Conservation (phyloP, 2,797 vertebrate genomes). For the Dipus sagitta region DNA sequence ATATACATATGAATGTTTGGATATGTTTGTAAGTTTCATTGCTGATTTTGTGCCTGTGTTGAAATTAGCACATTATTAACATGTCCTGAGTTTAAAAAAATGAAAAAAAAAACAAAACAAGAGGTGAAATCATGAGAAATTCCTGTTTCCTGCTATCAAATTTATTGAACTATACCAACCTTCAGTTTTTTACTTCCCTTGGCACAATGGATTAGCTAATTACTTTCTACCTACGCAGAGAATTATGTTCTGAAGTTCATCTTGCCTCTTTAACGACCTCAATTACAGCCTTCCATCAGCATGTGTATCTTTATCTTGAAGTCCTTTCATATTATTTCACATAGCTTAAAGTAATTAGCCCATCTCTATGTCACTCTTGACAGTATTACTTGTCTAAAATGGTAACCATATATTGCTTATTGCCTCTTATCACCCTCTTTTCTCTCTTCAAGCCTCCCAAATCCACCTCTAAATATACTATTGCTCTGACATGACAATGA, state of each 20-base stretch:
- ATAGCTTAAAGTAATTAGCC: neutral
- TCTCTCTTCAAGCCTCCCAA: neutral
- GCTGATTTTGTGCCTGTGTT: neutral
- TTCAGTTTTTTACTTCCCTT: neutral
- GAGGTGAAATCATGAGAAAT: neutral
- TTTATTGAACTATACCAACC: neutral
- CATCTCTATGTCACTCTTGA: neutral
- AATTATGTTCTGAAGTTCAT: neutral
- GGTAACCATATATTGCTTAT: neutral
- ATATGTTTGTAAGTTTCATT: neutral
- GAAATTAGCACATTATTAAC: neutral
- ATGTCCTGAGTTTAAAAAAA: no score
- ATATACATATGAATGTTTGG: neutral
- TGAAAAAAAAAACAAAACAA: no score
- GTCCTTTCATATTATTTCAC: neutral
- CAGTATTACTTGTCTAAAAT: constrained; percentile 7
- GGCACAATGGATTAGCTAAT: neutral
- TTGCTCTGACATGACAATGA: neutral
- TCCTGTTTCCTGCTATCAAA: neutral
- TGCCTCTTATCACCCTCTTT: neutral
- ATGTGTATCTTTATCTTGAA: neutral
- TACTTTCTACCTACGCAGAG: neutral
- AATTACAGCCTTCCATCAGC: neutral
- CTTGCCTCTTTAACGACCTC: neutral
- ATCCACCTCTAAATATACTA: neutral